Base-by-base conservation (phyloP, 2,113 vertebrate genomes). In the Papio anubis region DNA sequence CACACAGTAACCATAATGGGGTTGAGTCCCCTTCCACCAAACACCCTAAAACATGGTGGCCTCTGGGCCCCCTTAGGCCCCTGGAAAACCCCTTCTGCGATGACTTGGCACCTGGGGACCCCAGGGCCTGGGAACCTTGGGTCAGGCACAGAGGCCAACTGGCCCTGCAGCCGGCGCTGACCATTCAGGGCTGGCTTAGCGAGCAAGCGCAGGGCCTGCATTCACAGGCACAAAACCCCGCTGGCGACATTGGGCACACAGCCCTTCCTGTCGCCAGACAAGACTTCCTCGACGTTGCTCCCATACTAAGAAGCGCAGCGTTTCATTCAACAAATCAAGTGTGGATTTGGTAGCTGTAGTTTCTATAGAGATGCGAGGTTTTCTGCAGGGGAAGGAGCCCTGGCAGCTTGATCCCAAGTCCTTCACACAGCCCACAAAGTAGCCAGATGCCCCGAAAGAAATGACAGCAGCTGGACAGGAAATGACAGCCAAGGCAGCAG, bases 221-320 rank as follows among this genome's bases (percentile, higher is more conserved):
- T 92, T 97, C 96, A 92, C 75, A 0, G 14, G 81, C 80, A 43
- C 61, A 57, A 11, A 64, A 27, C 8, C 52, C 52, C 23, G 2
- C 5, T 2, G 35, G 78, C 16, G 30, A 66, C 8, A 10, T 32
- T 38, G n/a, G 96, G 96, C 89, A 83, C 38, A 81, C 81, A 32
- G 97, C 88, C 9, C 88, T 98, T 90, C 97, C 57, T 0, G 78
- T 76, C 79, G 16, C 92, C 68, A 66, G 79, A 90, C 89, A 88
- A 27, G 23, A 18, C 88, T 97, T 79, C 82, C 97, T 96, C 85
- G 93, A 95, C 88, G 50, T 88, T 50, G n/a, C 52, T 0, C 0
- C 2, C 64, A 55, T 25, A 2, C 89, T 18, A 43, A 85, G 96
- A 97, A 96, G 97, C 85, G 90, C 97, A 88, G 94, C 83, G 81